A percentile compares a stretch with the other conserved stretches of the same genome.
Conservation (phyloP, 2,888 invertebrate genomes). For the Halictus quadricinctus region DNA sequence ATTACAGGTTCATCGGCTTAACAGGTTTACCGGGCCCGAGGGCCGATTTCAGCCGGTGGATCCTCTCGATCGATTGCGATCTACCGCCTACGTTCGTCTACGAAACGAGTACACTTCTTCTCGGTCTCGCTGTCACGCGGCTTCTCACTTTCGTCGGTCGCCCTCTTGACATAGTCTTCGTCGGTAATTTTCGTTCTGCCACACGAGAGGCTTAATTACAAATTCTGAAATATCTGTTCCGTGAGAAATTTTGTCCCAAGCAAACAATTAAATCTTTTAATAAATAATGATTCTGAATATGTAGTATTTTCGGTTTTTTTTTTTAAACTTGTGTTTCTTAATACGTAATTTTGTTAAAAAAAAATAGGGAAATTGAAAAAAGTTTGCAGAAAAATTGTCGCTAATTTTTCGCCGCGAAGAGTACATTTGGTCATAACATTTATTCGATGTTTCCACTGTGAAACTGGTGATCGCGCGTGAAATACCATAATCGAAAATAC, state of each 20-base stretch:
- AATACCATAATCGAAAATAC: neutral
- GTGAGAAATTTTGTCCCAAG: neutral
- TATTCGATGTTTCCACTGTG: neutral
- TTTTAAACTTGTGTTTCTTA: too few relatives aligned
- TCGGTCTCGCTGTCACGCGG: neutral
- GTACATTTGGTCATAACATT: too few relatives aligned
- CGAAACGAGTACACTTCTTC: constrained; percentile 17
- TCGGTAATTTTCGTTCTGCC: neutral
- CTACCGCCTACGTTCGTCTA: constrained; percentile 49
- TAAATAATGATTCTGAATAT: too few relatives aligned
- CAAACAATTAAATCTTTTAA: too few relatives aligned
- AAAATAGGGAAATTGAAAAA: too few relatives aligned
- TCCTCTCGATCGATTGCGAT: constrained; percentile 55
- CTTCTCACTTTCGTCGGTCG: neutral
- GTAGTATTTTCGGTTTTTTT: too few relatives aligned
- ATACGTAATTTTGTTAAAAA: too few relatives aligned
- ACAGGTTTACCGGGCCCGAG: constrained; percentile 59
- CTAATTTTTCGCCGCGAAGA: too few relatives aligned
- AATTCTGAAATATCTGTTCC: too few relatives aligned
- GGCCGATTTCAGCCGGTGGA: constrained; percentile 41
- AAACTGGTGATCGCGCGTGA: neutral
- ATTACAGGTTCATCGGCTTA: constrained; percentile 66
- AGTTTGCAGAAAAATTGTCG: too few relatives aligned
- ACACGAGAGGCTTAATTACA: neutral
- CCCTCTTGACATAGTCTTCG: neutral